Evolutionary conservation across 2,888 invertebrate genomes (phyloP).

Genomic region (Trachelus stipa): DNA sequence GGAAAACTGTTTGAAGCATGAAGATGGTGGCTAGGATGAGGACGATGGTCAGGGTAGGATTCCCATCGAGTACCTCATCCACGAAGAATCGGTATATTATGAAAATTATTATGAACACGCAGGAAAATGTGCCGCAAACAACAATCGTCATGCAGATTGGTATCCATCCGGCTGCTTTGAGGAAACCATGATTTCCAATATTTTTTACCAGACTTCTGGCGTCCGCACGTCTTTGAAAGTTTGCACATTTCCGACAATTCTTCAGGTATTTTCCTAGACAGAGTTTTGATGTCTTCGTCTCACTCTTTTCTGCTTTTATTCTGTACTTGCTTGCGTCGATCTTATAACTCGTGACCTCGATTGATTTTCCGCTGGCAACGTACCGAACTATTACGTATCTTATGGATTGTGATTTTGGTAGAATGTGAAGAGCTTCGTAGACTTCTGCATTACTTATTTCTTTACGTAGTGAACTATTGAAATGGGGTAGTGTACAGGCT

Average conservation of each 20-base stretch:
- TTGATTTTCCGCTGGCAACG: conserved; percentile 33
- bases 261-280: conserved; percentile 42
- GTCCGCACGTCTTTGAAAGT: conserved; percentile 42
- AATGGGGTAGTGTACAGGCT: conserved; percentile 44
- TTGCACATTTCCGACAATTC: conserved; percentile 53
- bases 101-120: conserved; percentile 75
- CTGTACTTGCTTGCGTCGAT: conserved; percentile 39
- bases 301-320: conserved; percentile 40
- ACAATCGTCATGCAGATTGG: conserved; percentile 75
- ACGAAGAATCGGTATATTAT: conserved; percentile 74
- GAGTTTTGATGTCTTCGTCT: conserved; percentile 42
- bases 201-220: conserved; percentile 6
- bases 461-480: conserved; percentile 34
- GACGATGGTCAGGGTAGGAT: conserved; percentile 70
- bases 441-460: conserved; percentile 47
- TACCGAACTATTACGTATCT: conserved; percentile 38
- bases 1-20: conserved; percentile 63
- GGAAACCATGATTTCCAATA: conserved; percentile 20
- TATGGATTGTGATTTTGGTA: conserved; percentile 46
- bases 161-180: conserved; percentile 69
- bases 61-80: conserved; percentile 76
- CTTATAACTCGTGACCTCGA: conserved; percentile 43
- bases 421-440: conserved; percentile 51
- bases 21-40: conserved; percentile 65
- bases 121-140: conserved; percentile 75